Percentiles rank a stretch among this genome's conserved stretches.
phyloP scores from a whole-genome alignment of 2,888 invertebrate species.

The Euplagia quadripunctaria region DNA sequence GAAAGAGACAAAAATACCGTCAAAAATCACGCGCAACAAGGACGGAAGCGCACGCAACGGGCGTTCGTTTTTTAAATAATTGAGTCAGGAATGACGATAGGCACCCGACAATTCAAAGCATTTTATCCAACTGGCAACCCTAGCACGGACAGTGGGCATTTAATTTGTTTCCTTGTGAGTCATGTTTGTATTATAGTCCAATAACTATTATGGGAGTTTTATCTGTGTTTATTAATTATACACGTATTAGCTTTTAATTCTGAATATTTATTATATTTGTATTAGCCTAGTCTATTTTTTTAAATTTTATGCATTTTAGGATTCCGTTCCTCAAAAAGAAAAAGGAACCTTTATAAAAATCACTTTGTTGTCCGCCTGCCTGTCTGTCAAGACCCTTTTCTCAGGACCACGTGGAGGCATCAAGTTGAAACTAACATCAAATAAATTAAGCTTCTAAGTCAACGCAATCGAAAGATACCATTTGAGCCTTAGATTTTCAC shows the following conservation, averaged over 20 bases:
- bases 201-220: constrained; percentile 62
- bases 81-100: constrained; percentile 85
- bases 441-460: too few relatives aligned
- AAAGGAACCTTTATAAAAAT: too few relatives aligned
- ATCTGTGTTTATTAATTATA: constrained; percentile 47
- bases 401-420: too few relatives aligned
- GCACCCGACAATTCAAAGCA: constrained; percentile 80
- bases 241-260: constrained; percentile 37
- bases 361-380: too few relatives aligned
- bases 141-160: constrained; percentile 77
- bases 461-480: too few relatives aligned
- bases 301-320: background rate
- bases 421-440: too few relatives aligned
- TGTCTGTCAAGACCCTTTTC: too few relatives aligned
- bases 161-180: constrained; percentile 79
- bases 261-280: constrained; percentile 23
- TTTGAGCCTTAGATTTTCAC: too few relatives aligned
- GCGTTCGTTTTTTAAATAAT: constrained; percentile 85
- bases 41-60: constrained; percentile 70
- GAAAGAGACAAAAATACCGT: constrained; percentile 67
- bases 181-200: constrained; percentile 67
- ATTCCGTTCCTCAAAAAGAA: too few relatives aligned
- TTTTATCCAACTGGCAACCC: constrained; percentile 83
- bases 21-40: constrained; percentile 70
- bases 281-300: background rate